phyloP scores from a whole-genome alignment of 2,113 vertebrate genomes.

The Sinocyclocheilus rhinocerous region DNA sequence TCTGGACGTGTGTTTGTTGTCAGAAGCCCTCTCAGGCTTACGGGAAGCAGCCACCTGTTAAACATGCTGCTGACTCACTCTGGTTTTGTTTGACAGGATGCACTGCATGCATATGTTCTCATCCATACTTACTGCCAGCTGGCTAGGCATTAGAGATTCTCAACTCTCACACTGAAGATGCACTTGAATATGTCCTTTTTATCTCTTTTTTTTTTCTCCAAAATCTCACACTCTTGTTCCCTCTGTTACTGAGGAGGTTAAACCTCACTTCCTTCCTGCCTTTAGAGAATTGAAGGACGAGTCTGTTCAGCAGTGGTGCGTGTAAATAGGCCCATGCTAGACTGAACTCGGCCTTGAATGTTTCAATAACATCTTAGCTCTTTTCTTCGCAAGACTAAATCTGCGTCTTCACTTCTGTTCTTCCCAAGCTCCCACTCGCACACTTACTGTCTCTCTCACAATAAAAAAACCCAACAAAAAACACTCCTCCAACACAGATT shows the following conservation, averaged over 20 bases:
- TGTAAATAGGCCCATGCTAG: background rate
- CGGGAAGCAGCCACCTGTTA: slow-evolving; percentile 44
- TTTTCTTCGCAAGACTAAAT: background rate
- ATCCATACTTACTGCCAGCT: slow-evolving; percentile 10
- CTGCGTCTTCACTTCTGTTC: background rate
- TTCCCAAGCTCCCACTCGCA: background rate
- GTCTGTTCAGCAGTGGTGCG: background rate
- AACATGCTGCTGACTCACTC: slow-evolving; percentile 16
- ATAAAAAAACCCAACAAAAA: slow-evolving; percentile 9
- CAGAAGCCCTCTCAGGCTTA: slow-evolving; percentile 12
- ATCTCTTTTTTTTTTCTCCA: background rate
- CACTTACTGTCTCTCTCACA: background rate
- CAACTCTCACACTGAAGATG: background rate
- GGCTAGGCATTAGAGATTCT: background rate
- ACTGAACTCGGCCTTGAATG: background rate
- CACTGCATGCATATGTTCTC: background rate
- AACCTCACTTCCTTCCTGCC: background rate
- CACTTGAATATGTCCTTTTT: background rate
- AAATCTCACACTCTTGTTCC: background rate
- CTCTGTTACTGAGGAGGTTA: background rate
- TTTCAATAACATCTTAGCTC: background rate
- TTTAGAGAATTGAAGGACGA: background rate
- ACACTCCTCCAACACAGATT: slow-evolving; percentile 24
- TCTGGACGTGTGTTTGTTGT: slow-evolving; percentile 32
- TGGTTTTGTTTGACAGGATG: slow-evolving; percentile 15